These are phyloP conservation scores for Drosophila paramelanica DNA, from an alignment of 2,888 invertebrate genomes.

Conservation along the genomic window DNA sequence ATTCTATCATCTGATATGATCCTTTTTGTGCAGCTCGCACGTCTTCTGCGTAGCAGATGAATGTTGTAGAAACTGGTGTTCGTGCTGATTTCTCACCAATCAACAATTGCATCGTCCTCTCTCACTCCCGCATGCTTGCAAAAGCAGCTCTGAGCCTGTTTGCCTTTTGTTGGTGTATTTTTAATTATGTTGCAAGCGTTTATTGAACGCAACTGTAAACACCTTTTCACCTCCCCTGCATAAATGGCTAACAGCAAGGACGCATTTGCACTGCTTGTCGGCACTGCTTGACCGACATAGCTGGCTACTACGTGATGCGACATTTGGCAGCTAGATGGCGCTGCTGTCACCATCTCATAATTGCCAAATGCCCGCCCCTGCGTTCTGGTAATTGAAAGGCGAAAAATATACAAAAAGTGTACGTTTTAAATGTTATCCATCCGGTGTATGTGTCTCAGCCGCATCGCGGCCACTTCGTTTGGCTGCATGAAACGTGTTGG, in stretches of 20 bases:
- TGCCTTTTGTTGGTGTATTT: constrained; percentile 15
- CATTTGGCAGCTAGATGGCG: constrained; percentile 53
- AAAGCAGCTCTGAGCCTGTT: not conserved
- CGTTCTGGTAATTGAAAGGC: constrained; percentile 31
- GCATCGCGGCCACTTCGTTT: not conserved
- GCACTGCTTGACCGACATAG: constrained; percentile 47
- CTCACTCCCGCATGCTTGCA: constrained; percentile 2
- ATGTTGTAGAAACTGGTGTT: not conserved
- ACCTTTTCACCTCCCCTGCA: constrained; percentile 8
- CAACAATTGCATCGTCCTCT: constrained; percentile 6
- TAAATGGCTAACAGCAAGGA: constrained; percentile 52
- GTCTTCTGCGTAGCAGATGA: not conserved
- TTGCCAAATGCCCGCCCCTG: constrained; percentile 1
- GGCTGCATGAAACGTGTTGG: constrained; percentile 30
- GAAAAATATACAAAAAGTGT: constrained; percentile 28
- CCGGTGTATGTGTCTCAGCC: constrained; percentile 22
- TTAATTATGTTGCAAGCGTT: not conserved
- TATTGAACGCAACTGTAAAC: not conserved
- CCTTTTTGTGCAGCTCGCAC: not conserved
- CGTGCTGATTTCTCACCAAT: constrained; percentile 17
- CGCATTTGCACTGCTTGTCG: constrained; percentile 60
- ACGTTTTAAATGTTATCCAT: constrained; percentile 32
- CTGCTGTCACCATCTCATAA: constrained; percentile 16
- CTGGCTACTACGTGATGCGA: constrained; percentile 12
- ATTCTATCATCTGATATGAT: not conserved